Evolutionary conservation across 1,140 invertebrate genomes (phyloP).

Genomic region (Matsumurasca onukii): DNA sequence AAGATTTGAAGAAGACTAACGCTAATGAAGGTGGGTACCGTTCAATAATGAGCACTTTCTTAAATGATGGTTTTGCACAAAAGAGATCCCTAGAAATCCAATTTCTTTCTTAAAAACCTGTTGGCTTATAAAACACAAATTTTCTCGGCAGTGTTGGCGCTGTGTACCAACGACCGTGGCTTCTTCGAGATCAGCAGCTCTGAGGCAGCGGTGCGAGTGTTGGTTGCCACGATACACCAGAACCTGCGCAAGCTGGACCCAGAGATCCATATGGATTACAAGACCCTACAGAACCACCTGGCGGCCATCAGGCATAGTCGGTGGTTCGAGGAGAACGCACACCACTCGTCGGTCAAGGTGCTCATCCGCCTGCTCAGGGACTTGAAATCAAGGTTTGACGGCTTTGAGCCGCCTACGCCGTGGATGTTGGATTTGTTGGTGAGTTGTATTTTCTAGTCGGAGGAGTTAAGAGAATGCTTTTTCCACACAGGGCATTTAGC

Average conservation of each 20-base stretch:
- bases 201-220: slow-evolving; percentile 82
- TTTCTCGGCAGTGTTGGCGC: slow-evolving; percentile 51
- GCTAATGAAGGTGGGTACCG: slow-evolving; percentile 34
- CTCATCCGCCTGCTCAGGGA: slow-evolving; percentile 91
- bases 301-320: slow-evolving; percentile 91
- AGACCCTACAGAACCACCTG: slow-evolving; percentile 84
- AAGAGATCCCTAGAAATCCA: too few relatives aligned
- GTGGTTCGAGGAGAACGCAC: slow-evolving; percentile 99
- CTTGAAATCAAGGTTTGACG: slow-evolving; percentile 84
- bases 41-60: background rate
- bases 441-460: slow-evolving; percentile 42
- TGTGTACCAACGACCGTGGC: slow-evolving; percentile 70
- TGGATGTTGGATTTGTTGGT: slow-evolving; percentile 96
- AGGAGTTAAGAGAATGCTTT: too few relatives aligned
- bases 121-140: too few relatives aligned
- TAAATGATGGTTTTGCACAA: too few relatives aligned
- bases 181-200: slow-evolving; percentile 83
- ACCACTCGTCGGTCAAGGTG: slow-evolving; percentile 96
- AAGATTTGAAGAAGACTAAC: slow-evolving; percentile 36
- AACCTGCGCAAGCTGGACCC: slow-evolving; percentile 92
- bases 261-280: slow-evolving; percentile 85
- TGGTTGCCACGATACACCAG: slow-evolving; percentile 91
- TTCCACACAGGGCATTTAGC: too few relatives aligned
- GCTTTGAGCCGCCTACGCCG: slow-evolving; percentile 85
- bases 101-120: too few relatives aligned